Evolutionary conservation across 92 coral and sea anemone genomes (phyloP).

Genomic region (Parazoanthus swiftii): DNA sequence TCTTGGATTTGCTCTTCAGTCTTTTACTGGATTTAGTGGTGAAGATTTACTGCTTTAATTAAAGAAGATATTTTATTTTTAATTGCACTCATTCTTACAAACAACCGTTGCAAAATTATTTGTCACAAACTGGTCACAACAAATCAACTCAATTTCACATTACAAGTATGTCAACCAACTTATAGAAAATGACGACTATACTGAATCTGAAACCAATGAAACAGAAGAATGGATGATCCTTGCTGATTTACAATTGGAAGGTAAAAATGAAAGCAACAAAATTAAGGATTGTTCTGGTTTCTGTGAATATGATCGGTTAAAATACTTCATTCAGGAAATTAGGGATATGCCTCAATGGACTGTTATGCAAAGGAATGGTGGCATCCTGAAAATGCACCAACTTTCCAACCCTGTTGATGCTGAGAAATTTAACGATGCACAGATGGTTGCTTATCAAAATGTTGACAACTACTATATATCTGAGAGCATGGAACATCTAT

Average conservation of each 20-base stretch:
- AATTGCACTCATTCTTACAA: slow-evolving; percentile 43
- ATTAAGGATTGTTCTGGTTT: slow-evolving; percentile 15
- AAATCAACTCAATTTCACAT: slow-evolving; percentile 37
- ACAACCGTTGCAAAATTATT: slow-evolving; percentile 29
- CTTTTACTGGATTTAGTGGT: too few species aligned
- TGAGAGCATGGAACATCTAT: slow-evolving; percentile 24
- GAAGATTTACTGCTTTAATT: too few species aligned
- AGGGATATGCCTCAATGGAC: slow-evolving; percentile 61
- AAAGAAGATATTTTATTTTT: too few species aligned
- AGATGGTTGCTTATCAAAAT: slow-evolving; percentile 47
- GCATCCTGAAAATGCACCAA: background rate
- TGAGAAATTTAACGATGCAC: slow-evolving; percentile 34
- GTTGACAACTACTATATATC: slow-evolving; percentile 36
- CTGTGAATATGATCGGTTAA: slow-evolving; percentile 3
- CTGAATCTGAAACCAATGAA: slow-evolving; percentile 24
- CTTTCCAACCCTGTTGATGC: slow-evolving; percentile 1
- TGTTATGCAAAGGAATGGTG: slow-evolving; percentile 15
- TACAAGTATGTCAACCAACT: background rate
- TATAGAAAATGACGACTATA: background rate
- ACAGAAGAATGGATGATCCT: slow-evolving; percentile 68
- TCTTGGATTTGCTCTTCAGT: too few species aligned
- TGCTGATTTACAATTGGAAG: slow-evolving; percentile 51
- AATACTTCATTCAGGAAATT: slow-evolving; percentile 38
- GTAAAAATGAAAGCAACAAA: background rate
- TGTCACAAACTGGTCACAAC: slow-evolving; percentile 48